Evolutionary conservation across 2,797 vertebrate species (phyloP).

Genomic region (Eptatretus atami): DNA sequence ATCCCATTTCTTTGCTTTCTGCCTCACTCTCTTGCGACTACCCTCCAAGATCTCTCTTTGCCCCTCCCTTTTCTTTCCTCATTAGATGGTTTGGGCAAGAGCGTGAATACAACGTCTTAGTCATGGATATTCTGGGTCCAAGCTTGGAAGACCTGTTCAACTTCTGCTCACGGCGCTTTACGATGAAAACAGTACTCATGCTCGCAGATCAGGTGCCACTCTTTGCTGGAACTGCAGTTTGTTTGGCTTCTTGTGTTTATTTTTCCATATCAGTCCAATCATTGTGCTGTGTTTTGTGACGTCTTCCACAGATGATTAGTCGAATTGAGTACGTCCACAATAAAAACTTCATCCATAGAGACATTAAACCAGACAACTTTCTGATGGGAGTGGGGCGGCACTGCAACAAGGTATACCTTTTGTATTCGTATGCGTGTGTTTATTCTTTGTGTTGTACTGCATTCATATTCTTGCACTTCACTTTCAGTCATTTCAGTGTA

Average conservation of each 20-base stretch:
- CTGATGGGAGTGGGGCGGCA: constrained; percentile 99
- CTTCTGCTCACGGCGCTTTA: constrained; percentile 97
- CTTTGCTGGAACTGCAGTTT: no score
- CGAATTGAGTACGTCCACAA: constrained; percentile 99
- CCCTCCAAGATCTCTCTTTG: no score
- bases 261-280: no score
- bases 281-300: no score
- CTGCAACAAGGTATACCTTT: constrained; percentile 92
- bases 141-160: constrained; percentile 96
- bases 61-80: neutral
- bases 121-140: constrained; percentile 94
- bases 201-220: constrained; percentile 74
- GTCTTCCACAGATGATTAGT: constrained; percentile 65
- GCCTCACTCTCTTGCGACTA: no score
- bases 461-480: no score
- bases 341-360: constrained; percentile 99
- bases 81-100: constrained; percentile 97
- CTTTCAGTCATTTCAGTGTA: no score
- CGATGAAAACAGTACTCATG: constrained; percentile 99
- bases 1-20: no score
- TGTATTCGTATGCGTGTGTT: constrained; percentile 10
- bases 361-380: constrained; percentile 99
- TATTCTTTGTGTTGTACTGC: no score
- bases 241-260: no score
- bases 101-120: constrained; percentile 99